Evolutionary conservation across 2,888 invertebrate genomes (phyloP), one percentile per base, ranked within the genome.

Genomic region (Auanema freiburgensis): DNA sequence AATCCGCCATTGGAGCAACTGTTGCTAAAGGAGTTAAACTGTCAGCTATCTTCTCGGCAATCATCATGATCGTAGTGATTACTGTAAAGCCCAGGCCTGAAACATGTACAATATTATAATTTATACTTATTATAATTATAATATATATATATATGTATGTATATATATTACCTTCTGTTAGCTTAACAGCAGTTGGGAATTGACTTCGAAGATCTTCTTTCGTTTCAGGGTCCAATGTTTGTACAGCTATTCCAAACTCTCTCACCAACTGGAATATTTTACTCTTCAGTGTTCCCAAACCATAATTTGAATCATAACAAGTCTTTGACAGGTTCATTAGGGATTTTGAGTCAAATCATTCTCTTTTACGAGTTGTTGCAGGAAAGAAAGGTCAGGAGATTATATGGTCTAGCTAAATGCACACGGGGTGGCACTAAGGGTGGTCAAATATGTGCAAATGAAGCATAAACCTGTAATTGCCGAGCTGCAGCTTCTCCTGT

Each of bases 61-160:
- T 63, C 69, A 72, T 63, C 1, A 63, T 65, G 33, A 72, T 46
- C 11, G 69, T 69, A 5, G 72, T 72, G 57, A 72, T 63, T 18
- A 72, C 70, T 2, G 68, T 70, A 66, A 72, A 72, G 14, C 72
- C 72, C 18, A 70, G 57, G 16, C 72, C 62, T 61, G 41, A 57
- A 58, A 53, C 12, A 14, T 14, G 12, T n/a, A n/a, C n/a, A n/a
- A n/a, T n/a, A n/a, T n/a, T n/a, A n/a, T n/a, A n/a, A n/a, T 16
- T 11, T 14, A 11, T 50, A 11, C 14, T 43, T 14, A 43, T n/a
- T n/a, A n/a, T n/a, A n/a, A n/a, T n/a, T n/a, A n/a, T 43, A 43
- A 43, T 43, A 43, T 43, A 14, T 14, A 43, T 43, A 43, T 14
- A 43, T 43, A n/a, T 11, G 18, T 50, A 50, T 18, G 11, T 50